These are phyloP conservation scores for Melipona bicolor DNA, from an alignment of 2,888 invertebrate genomes.

Conservation along the genomic window DNA sequence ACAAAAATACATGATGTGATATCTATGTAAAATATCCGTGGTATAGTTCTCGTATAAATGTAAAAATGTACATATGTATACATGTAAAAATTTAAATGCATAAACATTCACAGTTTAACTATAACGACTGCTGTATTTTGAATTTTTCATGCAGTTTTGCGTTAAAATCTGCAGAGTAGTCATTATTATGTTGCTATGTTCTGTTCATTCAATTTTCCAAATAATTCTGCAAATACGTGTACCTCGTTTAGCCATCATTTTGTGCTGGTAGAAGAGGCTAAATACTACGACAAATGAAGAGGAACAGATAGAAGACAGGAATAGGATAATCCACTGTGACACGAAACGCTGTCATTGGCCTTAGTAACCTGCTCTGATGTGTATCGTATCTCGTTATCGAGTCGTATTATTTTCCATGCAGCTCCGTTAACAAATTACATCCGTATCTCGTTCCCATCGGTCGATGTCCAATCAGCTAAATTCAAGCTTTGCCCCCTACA, in stretches of 20 bases:
- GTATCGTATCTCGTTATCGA: constrained; percentile 55
- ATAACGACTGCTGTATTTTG: too few species aligned
- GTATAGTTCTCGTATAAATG: too few species aligned
- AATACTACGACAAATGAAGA: background rate
- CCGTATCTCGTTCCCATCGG: constrained; percentile 72
- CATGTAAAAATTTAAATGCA: too few species aligned
- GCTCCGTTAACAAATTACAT: constrained; percentile 73
- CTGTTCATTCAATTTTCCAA: too few species aligned
- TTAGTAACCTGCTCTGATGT: constrained; percentile 50
- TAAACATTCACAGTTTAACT: too few species aligned
- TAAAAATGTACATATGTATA: too few species aligned
- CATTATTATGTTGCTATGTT: background rate
- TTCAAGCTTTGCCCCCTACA: constrained; percentile 38
- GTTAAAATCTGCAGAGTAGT: too few species aligned
- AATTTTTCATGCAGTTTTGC: too few species aligned
- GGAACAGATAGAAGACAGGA: background rate
- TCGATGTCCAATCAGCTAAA: constrained; percentile 58
- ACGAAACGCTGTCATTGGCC: constrained; percentile 63
- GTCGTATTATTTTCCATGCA: constrained; percentile 63
- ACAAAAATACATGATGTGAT: too few species aligned
- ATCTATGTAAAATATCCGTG: too few species aligned
- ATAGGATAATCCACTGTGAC: constrained; percentile 1
- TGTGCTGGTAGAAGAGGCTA: background rate
- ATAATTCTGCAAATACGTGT: background rate
- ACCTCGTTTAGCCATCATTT: too few species aligned